phyloP scores from a whole-genome alignment of 37 sponge, comb jelly and placozoan genomes.

The Mnemiopsis leidyi region DNA sequence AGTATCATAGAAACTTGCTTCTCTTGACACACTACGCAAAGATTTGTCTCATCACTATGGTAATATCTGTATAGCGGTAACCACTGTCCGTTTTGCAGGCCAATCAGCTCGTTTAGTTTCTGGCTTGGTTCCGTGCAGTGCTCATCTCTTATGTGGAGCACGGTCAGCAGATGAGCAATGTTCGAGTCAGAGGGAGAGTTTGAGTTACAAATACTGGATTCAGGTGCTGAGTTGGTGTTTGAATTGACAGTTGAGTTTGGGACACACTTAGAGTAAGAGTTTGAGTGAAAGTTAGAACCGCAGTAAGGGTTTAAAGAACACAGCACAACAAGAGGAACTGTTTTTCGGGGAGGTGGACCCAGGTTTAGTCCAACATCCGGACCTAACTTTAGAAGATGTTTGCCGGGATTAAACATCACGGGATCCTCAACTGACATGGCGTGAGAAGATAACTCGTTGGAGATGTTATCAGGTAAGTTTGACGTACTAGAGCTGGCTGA shows the following conservation, averaged over 20 bases:
- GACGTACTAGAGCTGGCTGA: not conserved
- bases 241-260: not conserved
- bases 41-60: not conserved
- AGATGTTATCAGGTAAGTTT: not conserved
- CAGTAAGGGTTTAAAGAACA: not conserved
- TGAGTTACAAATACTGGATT: not conserved
- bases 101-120: constrained; percentile 3
- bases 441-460: not conserved
- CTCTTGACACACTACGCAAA: constrained; percentile 9
- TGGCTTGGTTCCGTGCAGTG: not conserved
- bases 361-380: not conserved
- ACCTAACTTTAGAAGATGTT: not conserved
- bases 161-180: not conserved
- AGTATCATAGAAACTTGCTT: not conserved
- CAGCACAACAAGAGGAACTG: not conserved
- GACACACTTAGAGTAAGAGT: not conserved
- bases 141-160: constrained; percentile 15
- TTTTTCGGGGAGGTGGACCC: not conserved
- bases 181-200: not conserved
- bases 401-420: not conserved
- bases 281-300: not conserved
- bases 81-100: not conserved
- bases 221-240: not conserved
- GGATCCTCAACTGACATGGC: not conserved
- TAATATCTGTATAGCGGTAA: constrained; percentile 2